These are phyloP conservation scores for Pseudotriccus pelzelni DNA, from an alignment of 2,797 vertebrate species.

Conservation along the genomic window DNA sequence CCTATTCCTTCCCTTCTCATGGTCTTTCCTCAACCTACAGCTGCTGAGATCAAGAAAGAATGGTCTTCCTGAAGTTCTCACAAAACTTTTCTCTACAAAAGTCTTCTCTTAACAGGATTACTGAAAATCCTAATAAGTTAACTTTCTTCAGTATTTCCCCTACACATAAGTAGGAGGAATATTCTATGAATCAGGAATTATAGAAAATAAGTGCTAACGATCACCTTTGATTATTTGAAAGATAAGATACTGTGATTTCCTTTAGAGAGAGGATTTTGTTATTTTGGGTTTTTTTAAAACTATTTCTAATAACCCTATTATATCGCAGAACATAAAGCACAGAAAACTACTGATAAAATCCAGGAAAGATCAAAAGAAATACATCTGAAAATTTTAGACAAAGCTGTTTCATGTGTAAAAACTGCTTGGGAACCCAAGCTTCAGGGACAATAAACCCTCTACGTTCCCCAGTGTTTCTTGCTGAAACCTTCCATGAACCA, in stretches of 20 bases:
- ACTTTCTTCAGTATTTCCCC: not conserved
- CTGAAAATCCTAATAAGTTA: not conserved
- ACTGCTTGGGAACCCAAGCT: not conserved
- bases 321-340: not conserved
- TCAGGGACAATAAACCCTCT: not conserved
- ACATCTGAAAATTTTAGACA: not conserved
- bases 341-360: not conserved
- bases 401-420: not conserved
- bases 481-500: not conserved
- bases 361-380: not conserved
- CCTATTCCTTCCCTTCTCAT: not conserved
- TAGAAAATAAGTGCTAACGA: not conserved
- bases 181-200: not conserved
- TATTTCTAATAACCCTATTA: not conserved
- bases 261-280: not conserved
- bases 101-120: not conserved
- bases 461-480: not conserved
- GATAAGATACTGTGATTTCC: not conserved
- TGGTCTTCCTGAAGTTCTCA: not conserved
- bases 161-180: not conserved
- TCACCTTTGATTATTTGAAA: not conserved
- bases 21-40: not conserved
- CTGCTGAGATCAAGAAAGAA: not conserved
- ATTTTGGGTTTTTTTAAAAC: rapidly evolving
- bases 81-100: not conserved